These are phyloP conservation scores for Megaptera novaeangliae DNA, from an alignment of 2,113 vertebrate species.

Conservation along the genomic window DNA sequence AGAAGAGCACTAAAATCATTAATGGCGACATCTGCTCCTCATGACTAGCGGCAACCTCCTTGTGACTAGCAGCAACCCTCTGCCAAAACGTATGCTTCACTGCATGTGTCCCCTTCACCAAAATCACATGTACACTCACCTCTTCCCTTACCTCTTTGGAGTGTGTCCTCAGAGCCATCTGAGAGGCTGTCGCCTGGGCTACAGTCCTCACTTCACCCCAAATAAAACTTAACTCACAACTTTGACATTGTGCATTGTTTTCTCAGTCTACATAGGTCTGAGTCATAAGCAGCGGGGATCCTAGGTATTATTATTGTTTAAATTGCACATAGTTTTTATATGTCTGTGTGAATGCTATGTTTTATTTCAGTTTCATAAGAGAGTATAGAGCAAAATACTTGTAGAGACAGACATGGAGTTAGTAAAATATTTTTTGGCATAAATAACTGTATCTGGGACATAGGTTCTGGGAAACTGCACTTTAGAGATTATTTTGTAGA, in stretches of 20 bases:
- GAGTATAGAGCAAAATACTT: neutral
- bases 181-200: neutral
- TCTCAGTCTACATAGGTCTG: too few species aligned
- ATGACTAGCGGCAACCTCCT: neutral
- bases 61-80: neutral
- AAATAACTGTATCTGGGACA: neutral
- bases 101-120: neutral
- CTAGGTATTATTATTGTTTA: neutral
- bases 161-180: neutral
- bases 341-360: neutral
- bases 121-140: neutral
- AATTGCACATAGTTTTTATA: neutral
- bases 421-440: neutral
- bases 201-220: neutral
- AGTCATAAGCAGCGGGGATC: neutral
- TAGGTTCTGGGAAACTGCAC: neutral
- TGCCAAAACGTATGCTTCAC: neutral
- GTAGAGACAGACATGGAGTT: neutral
- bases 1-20: neutral
- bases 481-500: neutral
- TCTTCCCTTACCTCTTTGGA: neutral
- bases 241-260: neutral
- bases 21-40: neutral
- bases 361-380: neutral
- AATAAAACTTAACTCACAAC: neutral